Conservation (phyloP, 2,888 invertebrate genomes). For the Xylocampa areola region DNA sequence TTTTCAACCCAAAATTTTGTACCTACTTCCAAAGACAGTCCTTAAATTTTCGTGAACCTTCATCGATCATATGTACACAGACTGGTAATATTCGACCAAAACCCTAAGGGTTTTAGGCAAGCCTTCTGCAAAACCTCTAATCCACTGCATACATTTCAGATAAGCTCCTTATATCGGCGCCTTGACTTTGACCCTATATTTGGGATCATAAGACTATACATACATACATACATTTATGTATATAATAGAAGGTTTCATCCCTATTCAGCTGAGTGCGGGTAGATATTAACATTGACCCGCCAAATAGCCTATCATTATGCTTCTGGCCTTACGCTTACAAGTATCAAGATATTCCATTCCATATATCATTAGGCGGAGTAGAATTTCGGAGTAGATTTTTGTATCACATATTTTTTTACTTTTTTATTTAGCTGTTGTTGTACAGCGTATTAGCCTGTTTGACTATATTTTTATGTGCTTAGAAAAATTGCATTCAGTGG, state of each 20-base stretch:
- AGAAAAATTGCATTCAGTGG: too few relatives aligned
- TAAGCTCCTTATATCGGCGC: constrained; percentile 30
- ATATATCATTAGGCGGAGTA: constrained; percentile 21
- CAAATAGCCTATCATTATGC: constrained; percentile 36
- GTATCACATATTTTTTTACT: too few relatives aligned
- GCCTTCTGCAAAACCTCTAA: too few relatives aligned
- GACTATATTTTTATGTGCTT: too few relatives aligned
- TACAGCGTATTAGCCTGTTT: too few relatives aligned
- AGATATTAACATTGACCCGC: constrained; percentile 46
- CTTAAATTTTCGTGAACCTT: too few relatives aligned
- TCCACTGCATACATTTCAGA: constrained; percentile 42
- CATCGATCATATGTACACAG: too few relatives aligned
- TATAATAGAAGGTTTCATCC: constrained; percentile 34
- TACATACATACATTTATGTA: constrained; percentile 9
- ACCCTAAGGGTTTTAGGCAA: neutral
- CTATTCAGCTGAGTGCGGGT: constrained; percentile 44
- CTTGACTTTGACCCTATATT: constrained; percentile 33
- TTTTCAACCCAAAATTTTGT: too few relatives aligned
- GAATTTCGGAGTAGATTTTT: too few relatives aligned
- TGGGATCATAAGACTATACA: constrained; percentile 14
- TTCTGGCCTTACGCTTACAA: constrained; percentile 12
- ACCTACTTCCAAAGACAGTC: too few relatives aligned
- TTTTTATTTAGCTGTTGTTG: too few relatives aligned
- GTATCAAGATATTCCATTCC: constrained; percentile 3
- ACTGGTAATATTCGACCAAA: neutral